Conservation (phyloP, 2,888 invertebrate species). For the Chrysolina americana region DNA sequence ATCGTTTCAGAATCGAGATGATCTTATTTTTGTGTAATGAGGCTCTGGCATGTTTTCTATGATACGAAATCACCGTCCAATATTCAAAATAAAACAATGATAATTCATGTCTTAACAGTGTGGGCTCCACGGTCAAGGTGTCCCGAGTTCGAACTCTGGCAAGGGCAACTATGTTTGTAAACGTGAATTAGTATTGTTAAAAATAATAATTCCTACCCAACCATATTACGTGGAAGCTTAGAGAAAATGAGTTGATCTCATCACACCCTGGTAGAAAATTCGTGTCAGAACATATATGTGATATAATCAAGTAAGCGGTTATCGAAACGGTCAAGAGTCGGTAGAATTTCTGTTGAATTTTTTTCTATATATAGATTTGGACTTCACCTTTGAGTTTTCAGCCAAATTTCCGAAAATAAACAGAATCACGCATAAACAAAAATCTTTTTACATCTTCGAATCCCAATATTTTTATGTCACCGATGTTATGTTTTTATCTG, state of each 20-base stretch:
- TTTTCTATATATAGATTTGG: constrained; percentile 24
- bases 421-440: constrained; percentile 20
- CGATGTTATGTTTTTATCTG: constrained; percentile 5
- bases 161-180: constrained; percentile 17
- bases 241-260: neutral
- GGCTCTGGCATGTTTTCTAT: too few relatives aligned
- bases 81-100: neutral
- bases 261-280: too few relatives aligned
- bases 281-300: neutral
- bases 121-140: constrained; percentile 3
- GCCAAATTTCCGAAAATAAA: constrained; percentile 23
- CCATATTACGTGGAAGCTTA: neutral
- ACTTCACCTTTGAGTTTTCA: constrained; percentile 8
- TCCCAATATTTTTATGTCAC: constrained; percentile 20
- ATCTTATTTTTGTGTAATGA: too few relatives aligned
- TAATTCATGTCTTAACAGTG: neutral
- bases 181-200: constrained; percentile 4
- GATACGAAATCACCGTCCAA: neutral
- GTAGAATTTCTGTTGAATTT: neutral
- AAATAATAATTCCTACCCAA: neutral
- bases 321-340: neutral
- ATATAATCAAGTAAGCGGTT: neutral
- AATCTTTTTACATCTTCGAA: neutral
- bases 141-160: neutral
- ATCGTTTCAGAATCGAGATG: too few relatives aligned